Percentiles rank a stretch among this genome's conserved stretches.
Conservation (phyloP, 2,888 invertebrate species). For the Apamea sordens region DNA sequence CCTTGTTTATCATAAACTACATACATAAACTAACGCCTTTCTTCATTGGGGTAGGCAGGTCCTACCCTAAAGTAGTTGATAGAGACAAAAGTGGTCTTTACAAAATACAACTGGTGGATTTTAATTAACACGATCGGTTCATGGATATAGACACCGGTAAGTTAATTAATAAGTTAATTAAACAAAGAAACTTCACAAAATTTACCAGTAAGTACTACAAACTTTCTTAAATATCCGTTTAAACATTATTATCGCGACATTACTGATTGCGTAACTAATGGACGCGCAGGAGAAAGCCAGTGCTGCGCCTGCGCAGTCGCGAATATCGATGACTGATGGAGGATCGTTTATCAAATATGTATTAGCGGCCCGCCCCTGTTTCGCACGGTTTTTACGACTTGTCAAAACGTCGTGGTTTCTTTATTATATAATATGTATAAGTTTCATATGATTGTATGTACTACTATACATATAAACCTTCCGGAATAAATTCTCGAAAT, state of each 20-base stretch:
- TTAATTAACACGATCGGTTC: background rate
- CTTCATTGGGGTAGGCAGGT: background rate
- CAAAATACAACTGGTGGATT: background rate
- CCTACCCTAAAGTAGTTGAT: background rate
- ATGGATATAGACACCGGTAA: background rate
- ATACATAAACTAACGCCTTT: background rate
- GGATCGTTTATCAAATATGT: conserved; percentile 38
- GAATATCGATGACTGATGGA: conserved; percentile 61
- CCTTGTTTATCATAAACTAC: too few species aligned
- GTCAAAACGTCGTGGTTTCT: too few species aligned
- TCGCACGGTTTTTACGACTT: background rate
- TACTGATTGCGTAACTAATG: conserved; percentile 57
- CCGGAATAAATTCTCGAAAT: background rate
- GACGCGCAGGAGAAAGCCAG: conserved; percentile 62
- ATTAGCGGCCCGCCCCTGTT: background rate
- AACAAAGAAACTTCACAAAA: conserved; percentile 13
- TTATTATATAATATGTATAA: background rate
- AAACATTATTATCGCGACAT: conserved; percentile 51
- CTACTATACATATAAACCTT: background rate
- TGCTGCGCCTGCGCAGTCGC: conserved; percentile 37
- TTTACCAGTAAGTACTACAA: conserved; percentile 17
- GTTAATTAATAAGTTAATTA: conserved; percentile 10
- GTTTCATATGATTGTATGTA: background rate
- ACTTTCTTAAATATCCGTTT: conserved; percentile 50
- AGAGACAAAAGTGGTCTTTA: background rate